Base-by-base conservation (phyloP, 2,113 vertebrate species). In the Passer montanus region DNA sequence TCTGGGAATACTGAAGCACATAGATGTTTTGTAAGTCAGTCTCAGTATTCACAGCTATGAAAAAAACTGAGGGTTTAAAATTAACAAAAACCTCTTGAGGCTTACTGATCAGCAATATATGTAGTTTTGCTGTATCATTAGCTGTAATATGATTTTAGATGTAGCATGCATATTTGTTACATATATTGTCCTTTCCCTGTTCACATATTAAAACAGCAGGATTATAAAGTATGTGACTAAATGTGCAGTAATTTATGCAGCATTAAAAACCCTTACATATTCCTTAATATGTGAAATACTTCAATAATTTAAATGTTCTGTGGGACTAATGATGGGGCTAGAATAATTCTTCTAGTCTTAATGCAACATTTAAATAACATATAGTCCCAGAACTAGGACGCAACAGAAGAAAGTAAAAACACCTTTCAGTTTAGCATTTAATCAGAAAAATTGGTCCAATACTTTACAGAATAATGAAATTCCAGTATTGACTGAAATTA, bases 221-320 rank as follows among this genome's bases (percentile, higher is more conserved):
- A 77, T 35, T 92, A 89, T 75, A 68, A 95, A 84, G 30, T 74
- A 41, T 78, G 75, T 84, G 73, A 93, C 49, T 76, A 94, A 82
- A 64, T 96, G 55, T 77, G 37, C 85, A 93, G 80, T 67, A 49
- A 92, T 81, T 67, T 94, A 95, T 90, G 53, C 82, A 91, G 87
- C 67, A 94, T 87, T n/a, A 93, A 93, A 73, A 80, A 47, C 10
- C 0, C 7, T 60, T 98, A 55, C 43, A 84, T 94, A 66, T 74
- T 89, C 95, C 91, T 46, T 90, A 83, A 97, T 94, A 94, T 84
- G 92, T 92, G 94, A 98, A 96, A 92, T 66, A 75, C 66, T 96
- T 91, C 31, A 96, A 76, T 79, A 78, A 90, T 97, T 94, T 95
- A 95, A 97, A 97, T 96, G 56, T 78, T 97, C 47, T 67, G 6